Base-by-base conservation (phyloP, 2,888 invertebrate species). In the Mesoligia furuncula region DNA sequence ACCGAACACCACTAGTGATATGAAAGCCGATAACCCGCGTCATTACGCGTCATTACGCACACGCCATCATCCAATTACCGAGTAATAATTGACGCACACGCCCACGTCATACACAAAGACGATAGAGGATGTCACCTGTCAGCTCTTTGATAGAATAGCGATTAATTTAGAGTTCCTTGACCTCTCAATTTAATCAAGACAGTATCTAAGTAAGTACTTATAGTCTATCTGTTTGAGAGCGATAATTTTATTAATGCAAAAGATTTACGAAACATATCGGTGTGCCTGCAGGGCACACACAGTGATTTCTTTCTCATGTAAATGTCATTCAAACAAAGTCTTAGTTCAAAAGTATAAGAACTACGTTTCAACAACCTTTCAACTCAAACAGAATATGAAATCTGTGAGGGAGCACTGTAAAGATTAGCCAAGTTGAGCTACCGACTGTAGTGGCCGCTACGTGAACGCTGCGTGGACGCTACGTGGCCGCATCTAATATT, bases 351-450 rank as follows among this genome's bases (percentile, higher is more conserved):
- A 39, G n/a, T 27, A 45, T 17, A 36, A 51, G n/a, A 65, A 36
- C 42, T 42, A 20, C 31, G 17, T 17, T 20, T 24, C 24, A 24
- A 36, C 39, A 66, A 61, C 27, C 54, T 66, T 66, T 51, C 45
- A 39, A 48, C 39, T 59, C 81, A 80, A 75, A 75, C 75, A 75
- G 80, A 81, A 81, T 70, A 81, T 45, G 13, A 36, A 61, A 81
- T 70, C 27, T 61, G 45, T 17, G 42, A 65, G 39, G 51, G 15
- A 65, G 36, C 66, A 69, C 65, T 80, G 69, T 74, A 65, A 70
- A 61, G 75, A 81, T 80, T 61, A 81, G 17, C 42, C 24, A 39
- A 73, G 64, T 36, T 39, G 36, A 39, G 15, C 42, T 27, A 3
- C 48, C 20, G 36, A n/a, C 36, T n/a, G 77, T 24, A 51, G 68